phyloP scores from a whole-genome alignment of 2,888 invertebrate species.

The Linyphia triangularis region DNA sequence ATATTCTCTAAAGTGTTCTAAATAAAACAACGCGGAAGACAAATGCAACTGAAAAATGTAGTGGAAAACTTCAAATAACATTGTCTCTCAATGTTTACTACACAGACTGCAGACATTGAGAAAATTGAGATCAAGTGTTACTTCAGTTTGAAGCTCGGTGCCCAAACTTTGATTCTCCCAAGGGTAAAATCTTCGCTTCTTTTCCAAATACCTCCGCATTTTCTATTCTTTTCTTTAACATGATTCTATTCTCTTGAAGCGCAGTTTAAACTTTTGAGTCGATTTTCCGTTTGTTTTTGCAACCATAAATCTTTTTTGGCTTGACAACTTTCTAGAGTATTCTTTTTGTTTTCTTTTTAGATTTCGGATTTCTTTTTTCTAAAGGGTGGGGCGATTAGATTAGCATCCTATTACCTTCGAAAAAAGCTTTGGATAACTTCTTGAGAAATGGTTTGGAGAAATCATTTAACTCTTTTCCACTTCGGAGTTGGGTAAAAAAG shows the following conservation, averaged over 20 bases:
- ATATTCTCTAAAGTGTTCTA: not conserved
- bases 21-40: not conserved
- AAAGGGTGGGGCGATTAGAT: constrained; percentile 57
- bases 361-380: constrained; percentile 40
- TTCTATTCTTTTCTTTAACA: constrained; percentile 17
- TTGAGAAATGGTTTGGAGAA: constrained; percentile 42
- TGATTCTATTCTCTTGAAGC: constrained; percentile 60
- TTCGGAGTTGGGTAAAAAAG: not conserved
- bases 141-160: constrained; percentile 44
- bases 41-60: not conserved
- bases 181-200: constrained; percentile 50
- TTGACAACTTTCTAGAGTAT: constrained; percentile 58
- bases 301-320: constrained; percentile 68
- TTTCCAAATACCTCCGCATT: constrained; percentile 34
- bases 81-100: constrained; percentile 23
- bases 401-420: constrained; percentile 59
- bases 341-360: constrained; percentile 25
- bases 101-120: constrained; percentile 16
- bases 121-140: constrained; percentile 70
- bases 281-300: constrained; percentile 71
- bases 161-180: constrained; percentile 47
- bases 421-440: constrained; percentile 19
- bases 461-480: constrained; percentile 39
- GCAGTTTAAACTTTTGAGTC: constrained; percentile 70
- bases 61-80: constrained; percentile 23